Evolutionary conservation across 2,888 invertebrate genomes (phyloP).

Genomic region (Malacosoma neustria): DNA sequence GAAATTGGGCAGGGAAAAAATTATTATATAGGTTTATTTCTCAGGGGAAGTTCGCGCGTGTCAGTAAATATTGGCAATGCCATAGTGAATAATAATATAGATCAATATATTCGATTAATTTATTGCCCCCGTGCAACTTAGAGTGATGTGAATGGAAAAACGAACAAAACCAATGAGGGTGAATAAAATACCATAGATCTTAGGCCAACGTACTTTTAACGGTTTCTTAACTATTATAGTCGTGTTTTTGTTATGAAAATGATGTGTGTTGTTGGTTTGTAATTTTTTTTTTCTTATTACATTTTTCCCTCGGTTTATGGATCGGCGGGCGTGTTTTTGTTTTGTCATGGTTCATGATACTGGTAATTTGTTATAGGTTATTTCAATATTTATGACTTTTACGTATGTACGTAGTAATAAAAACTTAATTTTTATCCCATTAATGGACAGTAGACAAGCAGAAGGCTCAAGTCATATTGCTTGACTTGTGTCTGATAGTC

Average conservation of each 20-base stretch:
- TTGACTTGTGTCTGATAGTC: no score
- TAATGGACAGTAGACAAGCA: no score
- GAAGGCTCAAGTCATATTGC: no score
- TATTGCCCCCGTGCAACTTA: constrained; percentile 10
- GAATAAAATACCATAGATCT: constrained; percentile 47
- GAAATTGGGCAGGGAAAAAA: no score
- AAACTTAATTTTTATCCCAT: no score
- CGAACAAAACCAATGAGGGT: constrained; percentile 33
- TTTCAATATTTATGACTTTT: no score
- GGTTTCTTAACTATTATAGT: constrained; percentile 35
- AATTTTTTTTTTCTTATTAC: constrained; percentile 10
- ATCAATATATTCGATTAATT: constrained; percentile 14
- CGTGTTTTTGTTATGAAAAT: constrained; percentile 40
- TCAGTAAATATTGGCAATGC: no score
- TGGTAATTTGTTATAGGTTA: neutral
- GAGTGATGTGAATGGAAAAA: constrained; percentile 32
- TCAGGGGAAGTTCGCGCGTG: no score
- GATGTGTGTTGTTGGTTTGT: constrained; percentile 23
- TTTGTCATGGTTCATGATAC: constrained; percentile 1
- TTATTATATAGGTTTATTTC: no score
- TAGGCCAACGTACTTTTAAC: constrained; percentile 46
- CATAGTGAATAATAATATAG: neutral
- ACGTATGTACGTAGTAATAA: no score
- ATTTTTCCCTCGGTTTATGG: constrained; percentile 4
- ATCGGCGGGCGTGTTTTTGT: constrained; percentile 2